phyloP scores from a whole-genome alignment of 2,888 invertebrate genomes.

The Resseliella maxima region DNA sequence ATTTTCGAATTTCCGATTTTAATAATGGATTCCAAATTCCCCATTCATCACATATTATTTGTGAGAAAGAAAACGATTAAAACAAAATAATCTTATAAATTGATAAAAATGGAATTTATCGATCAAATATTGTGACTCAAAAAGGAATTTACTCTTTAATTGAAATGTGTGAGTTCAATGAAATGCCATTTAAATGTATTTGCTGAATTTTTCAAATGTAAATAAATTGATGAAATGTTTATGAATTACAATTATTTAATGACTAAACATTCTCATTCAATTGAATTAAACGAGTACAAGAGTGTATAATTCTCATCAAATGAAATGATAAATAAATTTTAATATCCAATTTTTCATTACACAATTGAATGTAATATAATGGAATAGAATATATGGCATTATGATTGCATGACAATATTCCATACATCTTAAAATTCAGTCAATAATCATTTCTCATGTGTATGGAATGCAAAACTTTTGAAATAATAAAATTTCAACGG shows the following conservation, averaged over 20 bases:
- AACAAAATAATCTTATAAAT: no score
- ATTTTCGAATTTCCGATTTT: no score
- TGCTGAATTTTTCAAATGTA: neutral
- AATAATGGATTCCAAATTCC: no score
- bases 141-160: neutral
- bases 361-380: neutral
- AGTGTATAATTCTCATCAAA: conserved; percentile 27
- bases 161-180: neutral
- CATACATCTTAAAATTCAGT: neutral
- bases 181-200: neutral
- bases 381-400: neutral
- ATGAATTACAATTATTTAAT: neutral
- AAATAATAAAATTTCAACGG: neutral
- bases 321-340: conserved; percentile 41
- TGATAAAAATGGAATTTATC: no score
- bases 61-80: no score
- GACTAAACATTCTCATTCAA: conserved; percentile 7
- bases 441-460: neutral
- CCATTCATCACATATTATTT: no score
- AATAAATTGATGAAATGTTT: conserved; percentile 24
- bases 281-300: conserved; percentile 51
- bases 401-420: conserved; percentile 20
- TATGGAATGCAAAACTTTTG: neutral
- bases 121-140: no score
- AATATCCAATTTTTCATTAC: conserved; percentile 42